phyloP scores from a whole-genome alignment of 1,140 invertebrate genomes.

The Philotrypesis tridentata region DNA sequence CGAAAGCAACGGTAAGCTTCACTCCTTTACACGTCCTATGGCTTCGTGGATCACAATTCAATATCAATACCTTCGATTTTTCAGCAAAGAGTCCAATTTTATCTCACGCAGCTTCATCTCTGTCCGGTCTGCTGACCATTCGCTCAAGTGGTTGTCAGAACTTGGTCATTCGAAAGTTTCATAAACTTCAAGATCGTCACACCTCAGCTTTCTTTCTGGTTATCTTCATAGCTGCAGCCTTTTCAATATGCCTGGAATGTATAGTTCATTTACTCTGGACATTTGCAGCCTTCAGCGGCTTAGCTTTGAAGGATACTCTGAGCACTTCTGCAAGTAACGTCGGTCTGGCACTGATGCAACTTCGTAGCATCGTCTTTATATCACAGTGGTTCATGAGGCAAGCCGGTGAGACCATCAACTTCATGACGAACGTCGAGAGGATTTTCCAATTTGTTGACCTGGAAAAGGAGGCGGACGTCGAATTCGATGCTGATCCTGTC shows the following conservation, averaged over 20 bases:
- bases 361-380: constrained; percentile 71
- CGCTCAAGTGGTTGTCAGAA: constrained; percentile 81
- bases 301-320: background rate
- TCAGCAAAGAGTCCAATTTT: constrained; percentile 83
- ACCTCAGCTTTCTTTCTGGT: constrained; percentile 81
- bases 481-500: constrained; percentile 65
- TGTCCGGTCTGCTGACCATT: constrained; percentile 87
- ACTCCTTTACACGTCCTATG: background rate
- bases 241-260: constrained; percentile 85
- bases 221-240: constrained; percentile 82
- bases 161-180: constrained; percentile 81
- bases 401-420: constrained; percentile 80
- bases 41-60: background rate
- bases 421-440: constrained; percentile 89
- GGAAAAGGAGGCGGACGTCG: constrained; percentile 74
- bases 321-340: constrained; percentile 75
- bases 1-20: constrained; percentile 82
- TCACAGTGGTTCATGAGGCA: constrained; percentile 75
- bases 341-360: constrained; percentile 89
- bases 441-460: constrained; percentile 84
- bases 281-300: background rate
- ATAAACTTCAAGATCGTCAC: constrained; percentile 79
- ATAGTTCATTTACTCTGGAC: background rate
- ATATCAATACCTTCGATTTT: constrained; percentile 56
- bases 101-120: constrained; percentile 83